A percentile compares a stretch with the other conserved stretches of the same genome.
These are phyloP conservation scores for Drosophila repleta DNA, from an alignment of 1,140 invertebrate genomes.

Conservation along the genomic window DNA sequence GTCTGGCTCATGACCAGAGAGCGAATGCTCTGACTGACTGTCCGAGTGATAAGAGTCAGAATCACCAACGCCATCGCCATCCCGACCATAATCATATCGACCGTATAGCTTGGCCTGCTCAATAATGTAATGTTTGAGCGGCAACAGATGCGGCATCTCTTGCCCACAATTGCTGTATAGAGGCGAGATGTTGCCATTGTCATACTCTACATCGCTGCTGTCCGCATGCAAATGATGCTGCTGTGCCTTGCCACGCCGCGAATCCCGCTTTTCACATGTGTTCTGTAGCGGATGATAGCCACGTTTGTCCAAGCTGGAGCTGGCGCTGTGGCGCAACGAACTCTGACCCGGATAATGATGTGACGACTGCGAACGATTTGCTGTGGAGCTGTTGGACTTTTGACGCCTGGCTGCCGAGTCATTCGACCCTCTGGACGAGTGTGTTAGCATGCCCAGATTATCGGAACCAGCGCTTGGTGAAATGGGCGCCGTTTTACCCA, in stretches of 20 bases:
- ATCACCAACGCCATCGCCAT: slow-evolving; percentile 85
- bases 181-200: slow-evolving; percentile 87
- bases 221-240: slow-evolving; percentile 64
- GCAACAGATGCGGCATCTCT: slow-evolving; percentile 89
- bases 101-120: slow-evolving; percentile 92
- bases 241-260: slow-evolving; percentile 61
- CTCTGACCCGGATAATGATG: slow-evolving; percentile 62
- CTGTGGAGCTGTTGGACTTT: slow-evolving; percentile 67
- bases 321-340: slow-evolving; percentile 69
- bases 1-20: slow-evolving; percentile 88
- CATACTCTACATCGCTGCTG: slow-evolving; percentile 84
- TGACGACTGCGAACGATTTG: slow-evolving; percentile 59
- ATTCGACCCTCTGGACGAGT: slow-evolving; percentile 76
- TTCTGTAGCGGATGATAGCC: slow-evolving; percentile 84
- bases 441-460: slow-evolving; percentile 75
- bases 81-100: slow-evolving; percentile 86
- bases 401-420: slow-evolving; percentile 70
- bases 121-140: slow-evolving; percentile 94
- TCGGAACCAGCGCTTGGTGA: slow-evolving; percentile 67
- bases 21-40: slow-evolving; percentile 85
- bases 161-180: slow-evolving; percentile 90
- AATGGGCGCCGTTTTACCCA: slow-evolving; percentile 62
- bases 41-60: slow-evolving; percentile 88
- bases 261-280: slow-evolving; percentile 78
- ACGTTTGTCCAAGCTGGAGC: slow-evolving; percentile 84